Conservation (phyloP, 2,113 vertebrate species). For the Gracilinanus agilis region DNA sequence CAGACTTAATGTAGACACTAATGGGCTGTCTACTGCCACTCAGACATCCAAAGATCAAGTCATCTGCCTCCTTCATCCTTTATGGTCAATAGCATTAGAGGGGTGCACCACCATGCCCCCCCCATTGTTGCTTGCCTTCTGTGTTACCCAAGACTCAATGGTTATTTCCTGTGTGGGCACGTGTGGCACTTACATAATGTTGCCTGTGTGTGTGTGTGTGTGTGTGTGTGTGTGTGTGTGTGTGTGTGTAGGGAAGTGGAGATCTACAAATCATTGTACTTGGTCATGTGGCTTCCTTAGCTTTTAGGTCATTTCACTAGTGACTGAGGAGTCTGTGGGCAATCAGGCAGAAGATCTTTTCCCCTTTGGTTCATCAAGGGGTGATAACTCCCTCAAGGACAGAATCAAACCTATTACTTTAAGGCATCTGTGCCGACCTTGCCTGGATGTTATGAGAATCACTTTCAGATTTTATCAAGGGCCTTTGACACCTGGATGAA, state of each 20-base stretch:
- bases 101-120: neutral
- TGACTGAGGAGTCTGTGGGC: neutral
- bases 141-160: neutral
- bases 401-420: neutral
- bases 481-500: neutral
- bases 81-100: neutral
- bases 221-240: no score
- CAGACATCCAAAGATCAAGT: neutral
- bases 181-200: neutral
- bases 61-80: neutral
- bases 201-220: neutral
- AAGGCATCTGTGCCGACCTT: neutral
- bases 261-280: neutral
- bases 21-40: neutral
- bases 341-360: neutral
- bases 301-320: neutral
- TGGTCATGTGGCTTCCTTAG: neutral
- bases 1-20: neutral
- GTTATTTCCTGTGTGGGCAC: neutral
- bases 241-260: neutral
- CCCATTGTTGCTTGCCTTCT: neutral
- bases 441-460: neutral
- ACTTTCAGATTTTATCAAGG: slow-evolving; percentile 25
- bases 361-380: neutral
- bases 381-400: neutral